Evolutionary conservation across 2,797 vertebrate genomes (phyloP).

Genomic region (Schizopygopsis malacanthus): DNA sequence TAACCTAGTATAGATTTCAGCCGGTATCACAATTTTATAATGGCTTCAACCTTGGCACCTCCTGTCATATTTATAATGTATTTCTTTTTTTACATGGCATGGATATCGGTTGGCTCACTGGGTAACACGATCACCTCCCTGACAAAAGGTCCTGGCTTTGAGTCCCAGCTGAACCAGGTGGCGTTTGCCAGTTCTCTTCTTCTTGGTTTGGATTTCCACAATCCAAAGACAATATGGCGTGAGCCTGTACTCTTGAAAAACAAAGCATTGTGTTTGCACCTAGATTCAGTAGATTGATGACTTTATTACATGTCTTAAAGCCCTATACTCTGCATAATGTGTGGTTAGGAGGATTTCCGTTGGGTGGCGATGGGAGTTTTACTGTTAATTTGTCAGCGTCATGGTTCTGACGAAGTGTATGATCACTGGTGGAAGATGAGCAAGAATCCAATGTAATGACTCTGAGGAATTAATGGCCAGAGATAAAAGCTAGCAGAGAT

Average conservation of each 20-base stretch:
- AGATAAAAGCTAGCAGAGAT: conserved; percentile 17
- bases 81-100: background rate
- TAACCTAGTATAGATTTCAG: background rate
- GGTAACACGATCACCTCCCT: background rate
- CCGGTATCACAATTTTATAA: background rate
- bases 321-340: background rate
- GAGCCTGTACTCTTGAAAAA: too few relatives aligned
- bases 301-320: background rate
- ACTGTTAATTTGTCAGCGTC: background rate
- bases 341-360: background rate
- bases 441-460: background rate
- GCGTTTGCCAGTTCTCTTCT: background rate
- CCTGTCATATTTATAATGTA: background rate
- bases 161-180: background rate
- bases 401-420: background rate
- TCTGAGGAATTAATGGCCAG: conserved; percentile 9
- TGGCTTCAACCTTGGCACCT: background rate
- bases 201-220: background rate
- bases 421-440: background rate
- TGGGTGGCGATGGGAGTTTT: conserved; percentile 1
- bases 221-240: background rate
- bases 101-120: background rate
- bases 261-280: background rate
- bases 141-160: background rate
- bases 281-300: background rate